Conservation (phyloP, 2,797 vertebrate species). For the Morus bassanus region DNA sequence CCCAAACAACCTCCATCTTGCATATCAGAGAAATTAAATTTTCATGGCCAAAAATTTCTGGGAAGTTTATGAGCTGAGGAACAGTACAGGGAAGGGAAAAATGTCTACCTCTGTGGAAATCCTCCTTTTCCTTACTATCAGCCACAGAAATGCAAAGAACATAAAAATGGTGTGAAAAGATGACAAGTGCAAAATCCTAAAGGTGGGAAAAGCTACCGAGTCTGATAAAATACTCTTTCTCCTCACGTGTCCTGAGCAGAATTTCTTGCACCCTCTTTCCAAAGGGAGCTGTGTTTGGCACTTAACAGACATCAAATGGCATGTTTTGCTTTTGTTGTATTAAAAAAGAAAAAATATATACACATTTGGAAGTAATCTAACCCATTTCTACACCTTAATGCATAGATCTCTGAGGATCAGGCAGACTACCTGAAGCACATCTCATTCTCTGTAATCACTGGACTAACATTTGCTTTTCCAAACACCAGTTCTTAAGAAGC, state of each 20-base stretch:
- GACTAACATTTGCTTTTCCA: background rate
- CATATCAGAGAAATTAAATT: background rate
- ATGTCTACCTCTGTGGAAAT: background rate
- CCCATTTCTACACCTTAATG: background rate
- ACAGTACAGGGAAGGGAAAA: slow-evolving; percentile 22
- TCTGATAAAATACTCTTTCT: background rate
- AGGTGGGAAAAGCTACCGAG: background rate
- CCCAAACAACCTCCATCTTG: background rate
- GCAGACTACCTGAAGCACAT: background rate
- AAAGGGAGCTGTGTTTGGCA: background rate
- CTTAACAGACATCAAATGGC: background rate
- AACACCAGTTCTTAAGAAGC: background rate
- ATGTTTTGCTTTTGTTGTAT: background rate
- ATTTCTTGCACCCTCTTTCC: background rate
- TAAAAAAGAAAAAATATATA: background rate
- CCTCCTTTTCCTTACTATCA: background rate
- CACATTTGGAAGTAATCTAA: background rate
- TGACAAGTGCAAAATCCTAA: background rate
- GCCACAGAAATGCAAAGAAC: background rate
- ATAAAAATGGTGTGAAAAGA: background rate
- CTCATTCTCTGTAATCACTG: background rate
- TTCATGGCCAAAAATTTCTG: background rate
- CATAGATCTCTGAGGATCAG: background rate
- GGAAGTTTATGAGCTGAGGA: background rate
- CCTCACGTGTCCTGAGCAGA: background rate